phyloP scores from a whole-genome alignment of 1,140 invertebrate species.

The Diabrotica virgifera region DNA sequence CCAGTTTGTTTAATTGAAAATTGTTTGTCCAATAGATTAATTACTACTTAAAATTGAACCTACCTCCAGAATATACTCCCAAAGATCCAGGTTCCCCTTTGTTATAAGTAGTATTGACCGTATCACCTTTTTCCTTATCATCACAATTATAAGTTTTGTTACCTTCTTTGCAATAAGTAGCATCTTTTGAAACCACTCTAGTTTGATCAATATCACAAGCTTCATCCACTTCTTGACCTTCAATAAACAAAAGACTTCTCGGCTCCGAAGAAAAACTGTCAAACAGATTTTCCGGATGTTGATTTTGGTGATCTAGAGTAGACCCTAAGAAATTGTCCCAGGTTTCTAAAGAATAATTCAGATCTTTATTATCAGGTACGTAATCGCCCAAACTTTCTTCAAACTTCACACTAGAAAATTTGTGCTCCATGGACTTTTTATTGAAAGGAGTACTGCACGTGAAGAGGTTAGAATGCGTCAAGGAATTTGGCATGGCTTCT shows the following conservation, averaged over 20 bases:
- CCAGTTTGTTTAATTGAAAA: no score
- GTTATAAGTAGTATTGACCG: conserved; percentile 4
- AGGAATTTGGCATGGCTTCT: conserved; percentile 35
- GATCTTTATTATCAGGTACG: conserved; percentile 22
- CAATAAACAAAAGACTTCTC: conserved; percentile 42
- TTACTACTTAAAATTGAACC: no score
- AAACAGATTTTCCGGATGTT: conserved; percentile 37
- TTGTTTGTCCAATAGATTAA: no score
- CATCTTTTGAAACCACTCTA: background rate
- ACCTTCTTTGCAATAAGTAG: conserved; percentile 22
- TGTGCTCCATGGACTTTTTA: conserved; percentile 22
- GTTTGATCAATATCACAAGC: conserved; percentile 17
- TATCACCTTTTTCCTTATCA: background rate
- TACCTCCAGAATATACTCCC: background rate
- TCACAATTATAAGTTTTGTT: background rate
- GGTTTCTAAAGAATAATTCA: conserved; percentile 47
- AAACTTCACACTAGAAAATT: conserved; percentile 27
- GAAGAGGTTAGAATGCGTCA: conserved; percentile 33
- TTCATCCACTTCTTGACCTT: conserved; percentile 23
- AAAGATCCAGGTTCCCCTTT: background rate
- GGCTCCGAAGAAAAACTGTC: conserved; percentile 45
- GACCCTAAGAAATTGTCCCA: conserved; percentile 48
- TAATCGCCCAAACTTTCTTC: conserved; percentile 11
- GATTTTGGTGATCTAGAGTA: conserved; percentile 40
- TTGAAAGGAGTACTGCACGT: conserved; percentile 36